These are phyloP conservation scores for Wasmannia auropunctata DNA, from an alignment of 1,140 invertebrate species.

Conservation along the genomic window DNA sequence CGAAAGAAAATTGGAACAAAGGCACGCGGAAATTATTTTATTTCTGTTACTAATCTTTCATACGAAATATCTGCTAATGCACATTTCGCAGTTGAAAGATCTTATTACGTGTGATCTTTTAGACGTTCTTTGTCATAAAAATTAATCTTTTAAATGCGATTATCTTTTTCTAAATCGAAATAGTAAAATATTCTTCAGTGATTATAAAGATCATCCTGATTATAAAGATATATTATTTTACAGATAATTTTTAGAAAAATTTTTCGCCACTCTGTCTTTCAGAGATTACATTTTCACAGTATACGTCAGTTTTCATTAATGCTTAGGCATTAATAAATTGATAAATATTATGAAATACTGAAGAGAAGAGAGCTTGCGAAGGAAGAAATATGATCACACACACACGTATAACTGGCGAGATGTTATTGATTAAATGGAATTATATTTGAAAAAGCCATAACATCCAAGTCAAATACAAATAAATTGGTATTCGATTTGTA, in stretches of 20 bases:
- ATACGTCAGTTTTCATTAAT: neutral
- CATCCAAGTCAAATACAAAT: neutral
- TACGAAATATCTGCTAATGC: neutral
- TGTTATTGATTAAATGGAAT: neutral
- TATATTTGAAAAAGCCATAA: neutral
- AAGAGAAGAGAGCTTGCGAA: neutral
- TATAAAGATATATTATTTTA: neutral
- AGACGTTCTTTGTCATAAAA: neutral
- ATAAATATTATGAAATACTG: neutral
- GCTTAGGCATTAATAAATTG: neutral
- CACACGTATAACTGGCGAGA: neutral
- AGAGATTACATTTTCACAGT: neutral
- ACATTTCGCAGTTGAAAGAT: neutral
- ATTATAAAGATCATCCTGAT: neutral
- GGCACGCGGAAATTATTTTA: neutral
- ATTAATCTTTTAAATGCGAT: neutral
- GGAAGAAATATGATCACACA: neutral
- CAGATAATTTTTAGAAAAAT: neutral
- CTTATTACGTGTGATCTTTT: neutral
- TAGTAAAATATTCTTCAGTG: neutral
- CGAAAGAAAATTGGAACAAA: neutral
- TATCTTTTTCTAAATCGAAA: neutral
- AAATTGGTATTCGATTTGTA: neutral
- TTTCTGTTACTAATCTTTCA: neutral
- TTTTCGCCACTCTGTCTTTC: neutral